Percentiles rank a stretch among this genome's conserved stretches.
phyloP scores from a whole-genome alignment of 2,888 invertebrate genomes.

The Zootermopsis nevadensis region DNA sequence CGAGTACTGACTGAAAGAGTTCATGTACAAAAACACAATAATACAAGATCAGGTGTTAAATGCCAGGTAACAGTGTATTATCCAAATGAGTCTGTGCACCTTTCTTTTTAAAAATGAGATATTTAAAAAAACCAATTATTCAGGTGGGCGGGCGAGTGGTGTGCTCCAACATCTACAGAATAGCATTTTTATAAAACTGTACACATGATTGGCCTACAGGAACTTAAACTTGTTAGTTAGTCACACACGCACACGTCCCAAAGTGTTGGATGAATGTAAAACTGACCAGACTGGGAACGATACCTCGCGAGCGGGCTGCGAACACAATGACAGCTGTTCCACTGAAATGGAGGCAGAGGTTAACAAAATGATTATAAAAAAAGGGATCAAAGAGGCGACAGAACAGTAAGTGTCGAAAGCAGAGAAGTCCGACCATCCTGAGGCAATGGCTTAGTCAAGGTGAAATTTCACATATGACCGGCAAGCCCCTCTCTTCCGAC shows the following conservation, averaged over 20 bases:
- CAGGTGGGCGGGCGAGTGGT: conserved; percentile 12
- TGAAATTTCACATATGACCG: not conserved
- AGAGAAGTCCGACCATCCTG: not conserved
- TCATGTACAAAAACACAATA: conserved; percentile 45
- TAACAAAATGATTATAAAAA: conserved; percentile 7
- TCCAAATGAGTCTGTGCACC: conserved; percentile 41
- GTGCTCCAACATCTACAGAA: conserved; percentile 39
- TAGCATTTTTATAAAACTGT: conserved; percentile 43
- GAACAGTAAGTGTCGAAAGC: not conserved
- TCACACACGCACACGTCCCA: conserved; percentile 38
- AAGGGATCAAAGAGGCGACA: not conserved
- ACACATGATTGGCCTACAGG: conserved; percentile 47
- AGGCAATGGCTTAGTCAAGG: not conserved
- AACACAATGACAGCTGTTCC: conserved; percentile 40
- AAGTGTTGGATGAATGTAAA: conserved; percentile 39
- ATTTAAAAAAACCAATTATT: conserved; percentile 20
- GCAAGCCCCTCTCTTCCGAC: not conserved
- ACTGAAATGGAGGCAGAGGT: conserved; percentile 14
- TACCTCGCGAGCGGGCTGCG: conserved; percentile 31
- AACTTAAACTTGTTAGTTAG: conserved; percentile 44
- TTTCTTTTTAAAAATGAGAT: conserved; percentile 32
- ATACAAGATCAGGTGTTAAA: conserved; percentile 40
- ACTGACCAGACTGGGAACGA: conserved; percentile 47
- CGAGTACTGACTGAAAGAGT: conserved; percentile 38
- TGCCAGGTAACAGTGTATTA: conserved; percentile 49